Percentiles rank a stretch among this genome's conserved stretches.
Conservation (phyloP, 2,797 vertebrate species). For the Argya squamiceps region DNA sequence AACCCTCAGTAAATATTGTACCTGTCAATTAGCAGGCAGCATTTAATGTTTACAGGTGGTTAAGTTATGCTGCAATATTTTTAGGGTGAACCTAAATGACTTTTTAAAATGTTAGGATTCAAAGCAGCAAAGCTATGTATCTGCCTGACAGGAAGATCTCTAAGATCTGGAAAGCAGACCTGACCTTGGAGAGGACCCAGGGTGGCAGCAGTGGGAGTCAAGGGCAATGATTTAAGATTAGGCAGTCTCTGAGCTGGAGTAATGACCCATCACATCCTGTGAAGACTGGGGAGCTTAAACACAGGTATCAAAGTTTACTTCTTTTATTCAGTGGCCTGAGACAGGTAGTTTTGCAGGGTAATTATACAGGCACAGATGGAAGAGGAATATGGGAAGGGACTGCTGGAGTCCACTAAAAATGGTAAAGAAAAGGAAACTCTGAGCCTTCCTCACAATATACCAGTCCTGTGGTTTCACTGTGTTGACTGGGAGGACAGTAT, state of each 20-base stretch:
- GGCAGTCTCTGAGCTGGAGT: not conserved
- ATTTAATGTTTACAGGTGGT: conserved; percentile 28
- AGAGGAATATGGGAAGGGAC: not conserved
- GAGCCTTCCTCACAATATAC: not conserved
- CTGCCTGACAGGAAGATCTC: not conserved
- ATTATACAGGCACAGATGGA: not conserved
- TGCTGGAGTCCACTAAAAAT: not conserved
- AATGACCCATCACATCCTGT: conserved; percentile 16
- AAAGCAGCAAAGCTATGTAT: not conserved
- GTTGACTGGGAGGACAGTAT: not conserved
- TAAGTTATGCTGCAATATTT: conserved; percentile 5
- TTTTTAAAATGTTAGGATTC: not conserved
- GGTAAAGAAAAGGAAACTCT: not conserved
- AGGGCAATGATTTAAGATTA: conserved; percentile 19
- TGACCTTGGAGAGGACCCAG: not conserved
- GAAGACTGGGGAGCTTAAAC: not conserved
- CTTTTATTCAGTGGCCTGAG: not conserved
- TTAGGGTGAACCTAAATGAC: not conserved
- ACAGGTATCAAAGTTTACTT: not conserved
- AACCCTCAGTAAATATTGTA: conserved; percentile 48
- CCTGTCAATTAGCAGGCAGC: conserved; percentile 30
- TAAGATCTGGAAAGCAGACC: not conserved
- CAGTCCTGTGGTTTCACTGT: not conserved
- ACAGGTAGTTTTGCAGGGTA: not conserved
- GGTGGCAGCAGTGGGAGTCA: not conserved